Conservation (phyloP, 2,797 vertebrate species). For the Sebastes flavidus region DNA sequence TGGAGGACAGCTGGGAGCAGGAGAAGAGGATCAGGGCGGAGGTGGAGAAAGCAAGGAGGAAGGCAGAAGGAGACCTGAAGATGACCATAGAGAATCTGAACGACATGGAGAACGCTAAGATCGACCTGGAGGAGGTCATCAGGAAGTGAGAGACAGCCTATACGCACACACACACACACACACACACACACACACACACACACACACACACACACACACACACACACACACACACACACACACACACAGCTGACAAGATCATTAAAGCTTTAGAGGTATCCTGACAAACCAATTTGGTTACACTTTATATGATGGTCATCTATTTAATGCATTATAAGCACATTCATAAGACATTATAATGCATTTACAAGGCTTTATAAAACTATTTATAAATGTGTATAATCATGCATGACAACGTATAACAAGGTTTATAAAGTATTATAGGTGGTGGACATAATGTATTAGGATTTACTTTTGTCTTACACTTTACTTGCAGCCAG, state of each 20-base stretch:
- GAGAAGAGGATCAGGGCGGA: conserved; percentile 82
- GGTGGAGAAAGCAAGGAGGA: conserved; percentile 78
- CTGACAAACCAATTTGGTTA: not conserved
- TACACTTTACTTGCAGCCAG: not conserved
- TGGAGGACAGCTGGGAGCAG: conserved; percentile 81
- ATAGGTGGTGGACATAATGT: too few species aligned
- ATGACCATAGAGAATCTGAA: conserved; percentile 77
- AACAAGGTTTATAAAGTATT: too few species aligned
- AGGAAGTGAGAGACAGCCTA: conserved; percentile 71
- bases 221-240: not conserved
- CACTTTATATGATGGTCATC: not conserved
- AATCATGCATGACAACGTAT: too few species aligned
- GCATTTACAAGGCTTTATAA: too few species aligned
- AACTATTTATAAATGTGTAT: too few species aligned
- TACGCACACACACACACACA: not conserved
- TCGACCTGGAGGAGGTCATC: conserved; percentile 79
- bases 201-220: not conserved
- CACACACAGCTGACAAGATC: not conserved
- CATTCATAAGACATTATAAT: too few species aligned
- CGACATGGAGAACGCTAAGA: conserved; percentile 77
- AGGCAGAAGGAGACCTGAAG: conserved; percentile 82
- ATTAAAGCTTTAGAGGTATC: too few species aligned
- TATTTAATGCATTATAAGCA: not conserved
- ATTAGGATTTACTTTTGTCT: too few species aligned
- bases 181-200: not conserved